Evolutionary conservation across 2,888 invertebrate genomes (phyloP).

Genomic region (Drosophila neotestacea): DNA sequence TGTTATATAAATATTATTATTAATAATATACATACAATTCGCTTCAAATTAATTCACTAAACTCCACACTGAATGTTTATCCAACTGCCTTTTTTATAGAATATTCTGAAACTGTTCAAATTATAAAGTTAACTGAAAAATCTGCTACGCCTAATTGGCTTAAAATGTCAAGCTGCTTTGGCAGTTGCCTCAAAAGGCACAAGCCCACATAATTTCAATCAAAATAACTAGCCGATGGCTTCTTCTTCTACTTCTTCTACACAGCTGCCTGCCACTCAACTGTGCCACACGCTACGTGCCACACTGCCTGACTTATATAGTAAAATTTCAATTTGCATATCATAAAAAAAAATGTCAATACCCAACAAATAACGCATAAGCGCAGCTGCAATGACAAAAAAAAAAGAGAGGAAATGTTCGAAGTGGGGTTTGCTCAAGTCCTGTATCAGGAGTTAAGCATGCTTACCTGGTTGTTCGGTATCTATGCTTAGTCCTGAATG

Average conservation of each 20-base stretch:
- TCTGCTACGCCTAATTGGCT: slow-evolving; percentile 47
- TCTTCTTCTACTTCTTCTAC: neutral
- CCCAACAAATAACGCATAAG: slow-evolving; percentile 60
- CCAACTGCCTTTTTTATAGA: neutral
- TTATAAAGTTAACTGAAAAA: slow-evolving; percentile 18
- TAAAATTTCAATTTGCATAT: slow-evolving; percentile 79
- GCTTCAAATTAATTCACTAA: too few species aligned
- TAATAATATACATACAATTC: too few species aligned
- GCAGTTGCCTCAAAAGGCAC: slow-evolving; percentile 23
- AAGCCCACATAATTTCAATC: slow-evolving; percentile 64
- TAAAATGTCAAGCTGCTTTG: slow-evolving; percentile 20
- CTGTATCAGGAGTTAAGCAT: slow-evolving; percentile 66
- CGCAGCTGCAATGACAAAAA: slow-evolving; percentile 46
- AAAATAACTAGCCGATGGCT: slow-evolving; percentile 66
- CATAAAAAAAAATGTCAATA: slow-evolving; percentile 74
- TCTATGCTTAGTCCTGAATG: slow-evolving; percentile 20
- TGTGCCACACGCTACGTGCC: slow-evolving; percentile 4
- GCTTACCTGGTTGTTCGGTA: slow-evolving; percentile 33
- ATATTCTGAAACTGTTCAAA: neutral
- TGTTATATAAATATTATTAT: too few species aligned
- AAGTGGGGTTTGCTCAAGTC: slow-evolving; percentile 14
- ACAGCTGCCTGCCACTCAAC: slow-evolving; percentile 3
- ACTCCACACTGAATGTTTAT: too few species aligned
- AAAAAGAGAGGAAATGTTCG: neutral
- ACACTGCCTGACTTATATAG: slow-evolving; percentile 43